Percentiles rank a stretch among this genome's conserved stretches.
Conservation (phyloP, 2,888 invertebrate genomes). For the Zaprionus obscuricornis region DNA sequence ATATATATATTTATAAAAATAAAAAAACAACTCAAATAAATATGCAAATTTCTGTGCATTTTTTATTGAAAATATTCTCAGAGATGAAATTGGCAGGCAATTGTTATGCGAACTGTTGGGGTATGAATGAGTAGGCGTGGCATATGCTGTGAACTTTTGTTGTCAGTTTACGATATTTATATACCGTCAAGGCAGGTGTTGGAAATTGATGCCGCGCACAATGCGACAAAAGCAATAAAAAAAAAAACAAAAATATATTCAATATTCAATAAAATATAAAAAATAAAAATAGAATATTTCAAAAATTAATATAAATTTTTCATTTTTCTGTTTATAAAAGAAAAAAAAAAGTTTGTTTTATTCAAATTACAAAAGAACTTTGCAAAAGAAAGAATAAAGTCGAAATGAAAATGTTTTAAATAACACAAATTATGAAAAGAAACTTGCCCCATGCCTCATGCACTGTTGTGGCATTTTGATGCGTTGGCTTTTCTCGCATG, state of each 20-base stretch:
- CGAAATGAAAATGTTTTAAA: no score
- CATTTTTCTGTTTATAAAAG: no score
- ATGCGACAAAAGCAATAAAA: conserved; percentile 1
- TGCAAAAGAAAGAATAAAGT: no score
- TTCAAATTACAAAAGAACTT: no score
- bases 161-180: conserved; percentile 24
- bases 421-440: no score
- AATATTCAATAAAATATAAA: no score
- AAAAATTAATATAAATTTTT: no score
- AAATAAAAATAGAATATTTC: no score
- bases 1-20: no score
- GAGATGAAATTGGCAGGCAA: conserved; percentile 36
- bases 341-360: no score
- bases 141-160: conserved; percentile 40
- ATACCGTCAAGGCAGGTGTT: not conserved
- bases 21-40: conserved; percentile 62
- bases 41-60: conserved; percentile 67
- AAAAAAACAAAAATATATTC: not conserved
- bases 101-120: not conserved
- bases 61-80: conserved; percentile 67
- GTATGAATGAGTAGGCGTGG: not conserved
- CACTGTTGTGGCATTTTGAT: conserved; percentile 2
- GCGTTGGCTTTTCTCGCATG: conserved; percentile 26
- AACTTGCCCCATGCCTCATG: no score
- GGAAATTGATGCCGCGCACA: conserved; percentile 16